These are phyloP conservation scores for Phyllotis vaccarum DNA, from an alignment of 2,797 vertebrate genomes.

Conservation along the genomic window DNA sequence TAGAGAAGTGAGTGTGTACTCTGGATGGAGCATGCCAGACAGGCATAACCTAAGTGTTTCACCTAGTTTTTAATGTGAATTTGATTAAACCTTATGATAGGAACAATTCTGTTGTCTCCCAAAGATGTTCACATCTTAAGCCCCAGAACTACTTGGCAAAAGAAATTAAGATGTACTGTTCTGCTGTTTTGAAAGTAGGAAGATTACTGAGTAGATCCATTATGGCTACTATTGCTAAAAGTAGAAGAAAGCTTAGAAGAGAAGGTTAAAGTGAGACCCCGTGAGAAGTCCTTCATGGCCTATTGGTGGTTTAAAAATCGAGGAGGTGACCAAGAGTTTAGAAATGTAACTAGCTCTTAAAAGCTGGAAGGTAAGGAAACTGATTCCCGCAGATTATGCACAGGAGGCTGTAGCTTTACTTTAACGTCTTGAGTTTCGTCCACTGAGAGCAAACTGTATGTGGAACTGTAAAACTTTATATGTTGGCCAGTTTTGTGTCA, in stretches of 20 bases:
- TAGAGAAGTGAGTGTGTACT: not conserved
- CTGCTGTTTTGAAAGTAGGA: not conserved
- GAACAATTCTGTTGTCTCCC: not conserved
- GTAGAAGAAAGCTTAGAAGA: not conserved
- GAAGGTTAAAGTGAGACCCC: not conserved
- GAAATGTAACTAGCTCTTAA: not conserved
- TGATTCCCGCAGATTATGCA: not conserved
- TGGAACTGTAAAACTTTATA: not conserved
- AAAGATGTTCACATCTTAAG: not conserved
- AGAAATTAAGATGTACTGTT: not conserved
- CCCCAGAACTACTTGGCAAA: not conserved
- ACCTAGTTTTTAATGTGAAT: slow-evolving; percentile 36
- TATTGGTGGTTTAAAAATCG: not conserved
- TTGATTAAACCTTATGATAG: not conserved
- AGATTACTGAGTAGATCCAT: not conserved
- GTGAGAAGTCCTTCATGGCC: not conserved
- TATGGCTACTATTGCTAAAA: not conserved
- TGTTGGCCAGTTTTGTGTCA: not conserved
- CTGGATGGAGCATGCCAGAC: not conserved
- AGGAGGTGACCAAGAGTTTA: not conserved
- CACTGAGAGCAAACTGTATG: not conserved
- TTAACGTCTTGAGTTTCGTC: not conserved
- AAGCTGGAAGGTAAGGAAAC: not conserved
- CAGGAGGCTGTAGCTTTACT: not conserved
- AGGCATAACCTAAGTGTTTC: not conserved